Conservation (phyloP, 2,113 vertebrate genomes). For the Prolemur simus region DNA sequence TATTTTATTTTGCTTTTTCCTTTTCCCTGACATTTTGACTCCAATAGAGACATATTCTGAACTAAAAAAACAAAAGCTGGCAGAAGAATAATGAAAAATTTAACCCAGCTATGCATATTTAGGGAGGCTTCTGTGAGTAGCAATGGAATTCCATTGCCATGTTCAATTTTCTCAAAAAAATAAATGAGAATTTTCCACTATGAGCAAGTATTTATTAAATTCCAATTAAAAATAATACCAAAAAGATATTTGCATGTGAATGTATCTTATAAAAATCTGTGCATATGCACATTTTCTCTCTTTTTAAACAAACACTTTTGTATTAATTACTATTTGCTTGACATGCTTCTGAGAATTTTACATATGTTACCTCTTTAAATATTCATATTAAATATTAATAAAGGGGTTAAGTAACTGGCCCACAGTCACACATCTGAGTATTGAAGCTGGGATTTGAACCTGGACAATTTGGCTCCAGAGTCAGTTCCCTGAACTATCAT, state of each 20-base stretch:
- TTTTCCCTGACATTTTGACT: background rate
- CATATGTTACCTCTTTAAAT: background rate
- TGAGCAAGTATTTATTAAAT: slow-evolving; percentile 1
- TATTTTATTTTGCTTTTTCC: slow-evolving; percentile 26
- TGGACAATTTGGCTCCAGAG: background rate
- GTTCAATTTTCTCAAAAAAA: background rate
- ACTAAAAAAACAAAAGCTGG: slow-evolving; percentile 28
- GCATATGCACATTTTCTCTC: background rate
- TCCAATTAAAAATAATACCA: background rate
- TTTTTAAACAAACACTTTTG: background rate
- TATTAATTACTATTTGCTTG: background rate
- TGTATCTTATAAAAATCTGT: background rate
- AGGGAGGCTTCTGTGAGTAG: background rate
- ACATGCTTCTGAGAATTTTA: background rate
- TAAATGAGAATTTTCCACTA: background rate
- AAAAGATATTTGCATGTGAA: background rate
- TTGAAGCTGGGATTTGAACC: background rate
- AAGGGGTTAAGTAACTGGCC: background rate
- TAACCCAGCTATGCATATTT: background rate
- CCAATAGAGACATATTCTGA: background rate
- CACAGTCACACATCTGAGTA: background rate
- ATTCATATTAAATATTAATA: background rate
- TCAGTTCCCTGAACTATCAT: background rate
- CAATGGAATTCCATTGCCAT: background rate
- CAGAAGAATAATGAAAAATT: background rate